Conservation (phyloP, 2,113 vertebrate species). For the Australoheros scitulus region DNA sequence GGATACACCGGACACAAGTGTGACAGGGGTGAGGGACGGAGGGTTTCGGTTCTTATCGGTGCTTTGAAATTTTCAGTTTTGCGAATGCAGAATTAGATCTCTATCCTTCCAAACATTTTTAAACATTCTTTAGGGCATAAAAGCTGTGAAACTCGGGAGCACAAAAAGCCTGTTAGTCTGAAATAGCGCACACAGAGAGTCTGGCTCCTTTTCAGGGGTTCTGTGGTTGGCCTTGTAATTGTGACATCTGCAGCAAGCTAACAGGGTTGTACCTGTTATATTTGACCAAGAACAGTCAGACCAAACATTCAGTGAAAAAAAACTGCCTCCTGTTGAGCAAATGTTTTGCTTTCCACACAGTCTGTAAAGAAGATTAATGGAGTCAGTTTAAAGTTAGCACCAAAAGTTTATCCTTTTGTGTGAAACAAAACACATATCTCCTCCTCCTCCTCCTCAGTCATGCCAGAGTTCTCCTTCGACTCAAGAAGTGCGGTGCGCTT, state of each 20-base stretch:
- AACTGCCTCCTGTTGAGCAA: background rate
- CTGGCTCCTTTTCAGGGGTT: background rate
- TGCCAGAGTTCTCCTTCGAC: constrained; percentile 88
- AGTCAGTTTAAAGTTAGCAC: background rate
- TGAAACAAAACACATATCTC: background rate
- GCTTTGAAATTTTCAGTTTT: background rate
- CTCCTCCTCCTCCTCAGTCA: constrained; percentile 64
- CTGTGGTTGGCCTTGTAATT: background rate
- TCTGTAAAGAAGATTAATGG: background rate
- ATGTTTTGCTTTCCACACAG: background rate
- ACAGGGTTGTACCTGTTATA: background rate
- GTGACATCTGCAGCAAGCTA: background rate
- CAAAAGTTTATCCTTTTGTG: background rate
- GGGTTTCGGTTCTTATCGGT: background rate
- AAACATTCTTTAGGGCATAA: background rate
- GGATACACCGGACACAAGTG: constrained; percentile 85
- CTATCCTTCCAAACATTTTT: no score
- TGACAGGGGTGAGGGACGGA: constrained; percentile 78
- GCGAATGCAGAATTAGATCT: background rate
- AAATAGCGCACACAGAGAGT: background rate
- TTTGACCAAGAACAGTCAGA: background rate
- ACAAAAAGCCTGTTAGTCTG: background rate
- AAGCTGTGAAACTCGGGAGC: accelerated
- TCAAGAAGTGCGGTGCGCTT: constrained; percentile 81
- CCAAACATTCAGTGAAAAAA: background rate